Evolutionary conservation across 1,140 invertebrate genomes (phyloP), one percentile per base, ranked within the genome.

Genomic region (Aphelenchoides avenae): DNA sequence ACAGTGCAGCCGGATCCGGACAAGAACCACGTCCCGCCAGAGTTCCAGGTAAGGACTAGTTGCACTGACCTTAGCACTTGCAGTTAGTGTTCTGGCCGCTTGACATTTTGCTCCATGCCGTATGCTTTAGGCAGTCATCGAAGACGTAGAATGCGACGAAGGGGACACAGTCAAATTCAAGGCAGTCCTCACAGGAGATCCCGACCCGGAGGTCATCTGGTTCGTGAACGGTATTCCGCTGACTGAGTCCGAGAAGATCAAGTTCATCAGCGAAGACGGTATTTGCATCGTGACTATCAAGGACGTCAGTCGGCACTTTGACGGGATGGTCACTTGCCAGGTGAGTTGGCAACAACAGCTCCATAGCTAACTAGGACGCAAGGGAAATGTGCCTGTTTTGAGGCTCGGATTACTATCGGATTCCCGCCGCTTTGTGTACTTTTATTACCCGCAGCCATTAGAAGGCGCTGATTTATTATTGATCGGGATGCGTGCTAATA

Each of bases 141-240:
- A 75, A 61, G 72, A 77, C 47, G 62, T 68, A n/a, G 74, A 77
- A 29, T 75, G 75, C 52, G 53, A 77, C 36, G 73, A 75, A 62
- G 75, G 75, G 5, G 75, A 77, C 26, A 73, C 71, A 13, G 75
- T 75, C 0, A 53, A 64, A 40, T 75, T 75, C 64, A 75, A 75
- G 50, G 64, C 73, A 18, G 73, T 75, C 13, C 31, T 93, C 3
- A 85, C 83, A 26, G 92, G 91, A 7, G 83, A 91, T 33, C 92
- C 92, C 0, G 80, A 83, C 49, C 91, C 92, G 0, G 87, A 90
- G 5, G 62, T 75, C 30, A 65, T 66, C 7, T 75, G 73, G 73
- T 70, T 57, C 57, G 57, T 76, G 43, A 75, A 75, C 44, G 73
- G 73, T 31, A 81, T 83, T 84, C 83, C 0, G 80, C 39, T 76